Percentiles rank a stretch among this genome's conserved stretches.
These are phyloP conservation scores for Endomychus coccineus DNA, from an alignment of 2,888 invertebrate genomes.

Conservation along the genomic window DNA sequence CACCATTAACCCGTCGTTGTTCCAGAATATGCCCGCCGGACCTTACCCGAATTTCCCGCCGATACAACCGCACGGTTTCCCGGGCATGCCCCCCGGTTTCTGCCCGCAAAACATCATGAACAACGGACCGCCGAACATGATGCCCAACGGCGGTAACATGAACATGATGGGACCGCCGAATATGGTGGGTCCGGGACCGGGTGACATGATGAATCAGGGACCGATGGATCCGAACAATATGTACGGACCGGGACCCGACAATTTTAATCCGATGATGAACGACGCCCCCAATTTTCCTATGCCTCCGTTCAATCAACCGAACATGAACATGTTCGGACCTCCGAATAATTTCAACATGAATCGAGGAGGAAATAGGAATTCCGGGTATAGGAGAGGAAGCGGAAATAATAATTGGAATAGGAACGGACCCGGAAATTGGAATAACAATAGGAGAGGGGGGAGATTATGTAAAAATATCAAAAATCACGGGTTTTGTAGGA, in stretches of 20 bases:
- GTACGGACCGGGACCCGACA: slow-evolving; percentile 39
- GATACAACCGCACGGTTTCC: slow-evolving; percentile 48
- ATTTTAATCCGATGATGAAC: slow-evolving; percentile 40
- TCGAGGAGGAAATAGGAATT: slow-evolving; percentile 27
- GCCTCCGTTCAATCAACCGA: slow-evolving; percentile 46
- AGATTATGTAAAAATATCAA: slow-evolving; percentile 70
- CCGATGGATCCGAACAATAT: slow-evolving; percentile 39
- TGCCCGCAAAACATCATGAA: slow-evolving; percentile 30
- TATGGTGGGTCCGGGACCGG: slow-evolving; percentile 35
- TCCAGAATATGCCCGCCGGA: slow-evolving; percentile 46
- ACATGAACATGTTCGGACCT: slow-evolving; percentile 37
- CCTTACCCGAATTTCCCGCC: slow-evolving; percentile 42
- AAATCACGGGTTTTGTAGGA: slow-evolving; percentile 71
- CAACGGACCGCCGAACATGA: slow-evolving; percentile 35
- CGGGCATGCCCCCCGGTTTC: slow-evolving; percentile 28
- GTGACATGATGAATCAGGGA: slow-evolving; percentile 41
- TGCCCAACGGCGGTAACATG: slow-evolving; percentile 29
- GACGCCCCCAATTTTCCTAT: slow-evolving; percentile 36
- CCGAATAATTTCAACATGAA: slow-evolving; percentile 42
- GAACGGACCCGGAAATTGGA: slow-evolving; percentile 46
- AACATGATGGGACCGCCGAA: slow-evolving; percentile 29
- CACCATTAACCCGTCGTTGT: slow-evolving; percentile 43
- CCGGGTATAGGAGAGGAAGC: slow-evolving; percentile 23
- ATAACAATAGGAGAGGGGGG: slow-evolving; percentile 43
- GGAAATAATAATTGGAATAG: slow-evolving; percentile 45